Conservation (phyloP, 2,113 vertebrate genomes). For the Hyperoodon ampullatus region DNA sequence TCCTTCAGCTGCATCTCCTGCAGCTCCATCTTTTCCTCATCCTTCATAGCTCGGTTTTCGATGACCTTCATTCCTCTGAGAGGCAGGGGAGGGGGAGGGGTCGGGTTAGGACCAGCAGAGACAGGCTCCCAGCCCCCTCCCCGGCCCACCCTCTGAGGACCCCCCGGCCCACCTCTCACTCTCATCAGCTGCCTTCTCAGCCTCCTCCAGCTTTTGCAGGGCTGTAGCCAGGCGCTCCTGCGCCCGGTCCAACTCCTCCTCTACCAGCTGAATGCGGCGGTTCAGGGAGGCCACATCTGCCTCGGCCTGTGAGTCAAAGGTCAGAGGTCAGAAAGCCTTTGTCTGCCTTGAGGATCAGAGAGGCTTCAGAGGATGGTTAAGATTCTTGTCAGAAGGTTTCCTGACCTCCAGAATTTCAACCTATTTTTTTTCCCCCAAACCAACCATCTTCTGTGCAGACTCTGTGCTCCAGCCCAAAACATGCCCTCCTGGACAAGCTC, state of each 20-base stretch:
- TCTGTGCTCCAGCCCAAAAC: background rate
- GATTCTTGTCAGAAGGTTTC: slow-evolving; percentile 29
- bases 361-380: background rate
- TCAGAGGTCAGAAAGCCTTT: background rate
- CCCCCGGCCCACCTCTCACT: slow-evolving; percentile 92
- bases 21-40: slow-evolving; percentile 99
- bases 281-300: slow-evolving; percentile 98
- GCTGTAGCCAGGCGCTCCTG: slow-evolving; percentile 97
- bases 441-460: background rate
- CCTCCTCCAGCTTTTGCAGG: slow-evolving; percentile 97
- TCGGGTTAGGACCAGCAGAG: background rate
- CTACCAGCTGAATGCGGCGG: slow-evolving; percentile 97
- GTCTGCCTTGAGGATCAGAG: background rate
- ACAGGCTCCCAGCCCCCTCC: background rate
- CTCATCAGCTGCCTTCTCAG: slow-evolving; percentile 98
- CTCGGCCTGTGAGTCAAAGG: slow-evolving; percentile 89
- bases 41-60: slow-evolving; percentile 97
- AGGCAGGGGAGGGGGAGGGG: background rate
- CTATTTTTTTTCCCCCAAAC: background rate
- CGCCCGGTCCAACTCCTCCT: slow-evolving; percentile 97
- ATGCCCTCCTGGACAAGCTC: background rate
- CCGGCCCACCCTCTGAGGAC: rapidly evolving
- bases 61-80: slow-evolving; percentile 99
- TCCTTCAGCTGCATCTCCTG: slow-evolving; percentile 99
- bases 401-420: background rate